Base-by-base conservation (phyloP, 2,888 invertebrate genomes). In the Lepas anatifera region DNA sequence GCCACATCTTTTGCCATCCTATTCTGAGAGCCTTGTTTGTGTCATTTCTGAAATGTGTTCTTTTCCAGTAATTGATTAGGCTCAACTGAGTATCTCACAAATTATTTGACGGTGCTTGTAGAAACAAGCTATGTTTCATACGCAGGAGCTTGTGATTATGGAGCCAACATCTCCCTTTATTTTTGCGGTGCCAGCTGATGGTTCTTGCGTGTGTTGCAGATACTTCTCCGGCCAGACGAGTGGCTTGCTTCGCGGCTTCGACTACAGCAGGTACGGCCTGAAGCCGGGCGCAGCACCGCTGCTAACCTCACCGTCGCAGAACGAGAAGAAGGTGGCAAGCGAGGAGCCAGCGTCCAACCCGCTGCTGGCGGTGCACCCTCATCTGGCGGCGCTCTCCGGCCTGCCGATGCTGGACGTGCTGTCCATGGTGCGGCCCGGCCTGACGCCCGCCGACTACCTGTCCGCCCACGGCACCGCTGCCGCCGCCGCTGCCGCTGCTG, bases 381-480 rank as follows among this genome's bases (percentile, higher is more conserved):
- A 97, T 97, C 85, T 98, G 98, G 52, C 98, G 81, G 73, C 94
- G 82, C 7, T 89, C 89, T 74, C 90, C 90, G 68, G 96, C 81
- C 75, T 87, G 87, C n/a, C 93, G 88, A 72, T 86, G 82, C 13
- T 94, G 93, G 46, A 92, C 79, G 74, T 86, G 83, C 78, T 89
- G 82, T 73, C 94, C 79, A 67, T 89, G 86, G 69, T 88, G 86
- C 2, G 94, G 81, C 71, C 93, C 80, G 78, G 92, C 90, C 1
- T 90, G 86, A 82, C 93, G 98, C 78, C 89, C 89, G 2, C 89
- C 89, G 0, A 97, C 96, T 0, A 89, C 90, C 2, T 98, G 82
- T 76, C 87, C 85, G 96, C 97, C 97, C 80, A 90, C 87, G 64
- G 97, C 97, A 91, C 94, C 78, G 92, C 93, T 89, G 97, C 93